Evolutionary conservation across 2,888 invertebrate genomes (phyloP).

Genomic region (Drosophila nigricruria): DNA sequence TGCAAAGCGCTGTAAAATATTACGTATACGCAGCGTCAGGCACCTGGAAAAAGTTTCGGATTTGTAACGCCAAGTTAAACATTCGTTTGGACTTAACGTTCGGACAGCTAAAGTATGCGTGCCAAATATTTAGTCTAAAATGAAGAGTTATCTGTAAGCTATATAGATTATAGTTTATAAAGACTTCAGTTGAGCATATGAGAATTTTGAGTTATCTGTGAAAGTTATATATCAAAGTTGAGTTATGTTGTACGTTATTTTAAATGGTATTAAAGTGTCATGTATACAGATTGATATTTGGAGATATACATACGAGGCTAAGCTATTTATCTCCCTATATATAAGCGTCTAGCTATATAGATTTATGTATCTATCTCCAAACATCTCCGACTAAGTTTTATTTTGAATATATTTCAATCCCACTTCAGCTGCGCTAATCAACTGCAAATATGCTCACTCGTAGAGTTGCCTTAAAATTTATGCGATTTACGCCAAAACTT

Average conservation of each 20-base stretch:
- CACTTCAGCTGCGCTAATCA: conserved; percentile 52
- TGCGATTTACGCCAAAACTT: conserved; percentile 29
- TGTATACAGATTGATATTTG: too few species aligned
- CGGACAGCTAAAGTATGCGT: conserved; percentile 28
- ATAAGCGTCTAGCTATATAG: conserved; percentile 12
- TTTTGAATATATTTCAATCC: conserved; percentile 3
- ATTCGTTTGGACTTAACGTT: conserved; percentile 42
- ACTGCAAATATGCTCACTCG: conserved; percentile 36
- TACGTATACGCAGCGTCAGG: conserved; percentile 55
- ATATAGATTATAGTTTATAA: not conserved
- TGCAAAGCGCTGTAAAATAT: conserved; percentile 76
- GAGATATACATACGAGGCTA: too few species aligned
- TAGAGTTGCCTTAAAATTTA: conserved; percentile 39
- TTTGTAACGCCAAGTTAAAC: conserved; percentile 50
- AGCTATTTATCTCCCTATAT: not conserved
- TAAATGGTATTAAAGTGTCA: too few species aligned
- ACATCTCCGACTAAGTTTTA: not conserved
- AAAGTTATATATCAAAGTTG: not conserved
- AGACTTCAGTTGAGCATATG: not conserved
- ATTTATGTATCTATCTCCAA: not conserved
- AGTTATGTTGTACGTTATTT: not conserved
- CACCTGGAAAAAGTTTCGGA: conserved; percentile 52
- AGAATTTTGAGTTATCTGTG: not conserved
- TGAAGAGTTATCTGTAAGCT: not conserved
- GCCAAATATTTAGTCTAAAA: conserved; percentile 10